phyloP scores from a whole-genome alignment of 2,797 vertebrate species.

The Typhlichthys eigenmanni region DNA sequence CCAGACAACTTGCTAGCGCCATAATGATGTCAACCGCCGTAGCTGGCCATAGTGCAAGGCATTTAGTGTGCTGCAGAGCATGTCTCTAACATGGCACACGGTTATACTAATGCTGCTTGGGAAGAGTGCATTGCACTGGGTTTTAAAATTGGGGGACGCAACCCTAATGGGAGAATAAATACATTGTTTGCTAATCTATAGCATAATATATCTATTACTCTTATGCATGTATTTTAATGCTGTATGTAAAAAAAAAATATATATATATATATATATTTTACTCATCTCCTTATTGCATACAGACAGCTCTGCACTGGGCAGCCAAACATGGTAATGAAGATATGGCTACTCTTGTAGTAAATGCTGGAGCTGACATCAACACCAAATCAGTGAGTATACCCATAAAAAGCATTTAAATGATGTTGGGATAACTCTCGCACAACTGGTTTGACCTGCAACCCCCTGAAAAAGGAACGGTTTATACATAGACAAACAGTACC shows the following conservation, averaged over 20 bases:
- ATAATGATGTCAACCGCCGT: conserved; percentile 26
- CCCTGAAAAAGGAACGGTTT: not conserved
- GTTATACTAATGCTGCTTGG: not conserved
- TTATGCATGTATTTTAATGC: conserved; percentile 21
- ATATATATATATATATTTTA: not conserved
- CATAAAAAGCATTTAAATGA: not conserved
- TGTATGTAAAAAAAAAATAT: too few relatives aligned
- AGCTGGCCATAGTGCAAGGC: not conserved
- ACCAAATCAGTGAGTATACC: conserved; percentile 75
- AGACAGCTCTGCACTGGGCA: conserved; percentile 85
- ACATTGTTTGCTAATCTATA: too few relatives aligned
- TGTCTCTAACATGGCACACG: not conserved
- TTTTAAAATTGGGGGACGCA: too few relatives aligned
- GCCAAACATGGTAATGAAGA: conserved; percentile 82
- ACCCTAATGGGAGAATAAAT: too few relatives aligned
- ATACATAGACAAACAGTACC: not conserved
- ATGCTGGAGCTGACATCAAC: conserved; percentile 79
- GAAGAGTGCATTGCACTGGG: not conserved
- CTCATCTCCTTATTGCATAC: conserved; percentile 18
- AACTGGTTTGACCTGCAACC: too few relatives aligned
- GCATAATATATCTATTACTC: too few relatives aligned
- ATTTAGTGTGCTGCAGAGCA: conserved; percentile 8
- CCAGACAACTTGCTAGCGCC: conserved; percentile 14
- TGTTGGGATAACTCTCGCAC: too few relatives aligned
- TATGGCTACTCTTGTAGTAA: conserved; percentile 74